Evolutionary conservation across 2,888 invertebrate genomes (phyloP), one percentile per base, ranked within the genome.

Genomic region (Aethes cnicana): DNA sequence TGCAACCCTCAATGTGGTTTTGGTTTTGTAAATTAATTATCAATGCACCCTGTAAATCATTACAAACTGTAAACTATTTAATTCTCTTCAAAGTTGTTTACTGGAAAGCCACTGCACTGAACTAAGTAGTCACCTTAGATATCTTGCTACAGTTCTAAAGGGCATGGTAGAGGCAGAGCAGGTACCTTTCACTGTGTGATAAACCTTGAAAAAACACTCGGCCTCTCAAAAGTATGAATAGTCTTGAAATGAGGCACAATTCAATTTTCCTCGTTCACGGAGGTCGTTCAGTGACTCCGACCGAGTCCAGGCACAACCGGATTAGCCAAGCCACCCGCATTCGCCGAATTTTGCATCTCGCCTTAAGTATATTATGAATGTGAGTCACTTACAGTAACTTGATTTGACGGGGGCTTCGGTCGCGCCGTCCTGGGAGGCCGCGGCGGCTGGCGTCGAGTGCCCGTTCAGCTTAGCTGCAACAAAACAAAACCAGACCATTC

Each of bases 381-480:
- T 14, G 41, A 32, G 36, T 47, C 47, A 77, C 84, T 78, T 69
- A 86, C 87, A 84, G 69, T 69, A 82, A 58, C 63, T 80, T 47
- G 81, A 74, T 64, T 87, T 88, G 46, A 72, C 74, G 16, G 82
- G 74, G 0, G 74, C 63, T 18, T 86, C 87, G 9, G 72, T 69
- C 12, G 75, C 69, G 16, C 66, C 64, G 21, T 80, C 77, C 3
- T 73, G 67, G 4, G 69, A 64, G 26, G 71, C 61, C 4, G 77
- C 63, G 0, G 75, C 58, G 4, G 74, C 63, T 1, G 71, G 55
- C 8, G 56, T 61, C 6, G 76, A 62, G 52, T 73, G 70, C 9
- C 77, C 72, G 54, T 79, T 74, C 41, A 72, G 66, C 68, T 87
- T 88, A 17, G 85, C 88, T 88, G 73, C 37, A 75, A 78, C 59